Conservation (phyloP, 2,797 vertebrate species). For the Heteromormyrus szaboi region DNA sequence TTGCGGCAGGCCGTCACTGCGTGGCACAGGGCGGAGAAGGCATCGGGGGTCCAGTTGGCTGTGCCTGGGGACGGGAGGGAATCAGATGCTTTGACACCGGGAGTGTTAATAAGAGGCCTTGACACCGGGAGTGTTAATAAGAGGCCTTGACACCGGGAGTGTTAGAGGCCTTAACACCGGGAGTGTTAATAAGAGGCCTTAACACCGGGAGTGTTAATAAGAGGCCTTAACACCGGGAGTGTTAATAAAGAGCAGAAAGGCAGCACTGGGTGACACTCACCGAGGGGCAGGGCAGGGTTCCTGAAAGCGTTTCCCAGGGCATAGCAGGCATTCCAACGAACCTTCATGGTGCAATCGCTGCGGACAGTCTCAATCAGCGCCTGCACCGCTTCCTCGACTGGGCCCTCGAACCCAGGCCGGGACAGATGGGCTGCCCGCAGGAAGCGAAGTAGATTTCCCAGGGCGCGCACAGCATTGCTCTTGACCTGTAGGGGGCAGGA, state of each 20-base stretch:
- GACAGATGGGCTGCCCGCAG: slow-evolving; percentile 74
- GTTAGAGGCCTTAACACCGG: background rate
- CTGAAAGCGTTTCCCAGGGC: slow-evolving; percentile 90
- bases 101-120: background rate
- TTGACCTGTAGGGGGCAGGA: slow-evolving; percentile 70
- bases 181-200: background rate
- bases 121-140: background rate
- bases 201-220: background rate
- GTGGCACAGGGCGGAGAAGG: slow-evolving; percentile 72
- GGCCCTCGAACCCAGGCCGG: slow-evolving; percentile 72
- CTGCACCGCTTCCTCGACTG: slow-evolving; percentile 75
- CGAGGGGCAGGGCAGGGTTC: slow-evolving; percentile 79
- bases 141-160: background rate
- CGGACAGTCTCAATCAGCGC: slow-evolving; percentile 80
- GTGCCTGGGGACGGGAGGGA: slow-evolving; percentile 56
- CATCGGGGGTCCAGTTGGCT: slow-evolving; percentile 74
- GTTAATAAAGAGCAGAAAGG: background rate
- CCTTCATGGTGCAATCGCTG: slow-evolving; percentile 92
- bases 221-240: background rate
- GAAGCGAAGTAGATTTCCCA: slow-evolving; percentile 90
- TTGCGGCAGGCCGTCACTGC: slow-evolving; percentile 91
- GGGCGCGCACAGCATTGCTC: slow-evolving; percentile 83
- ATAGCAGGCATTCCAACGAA: slow-evolving; percentile 95
- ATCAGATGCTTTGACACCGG: background rate
- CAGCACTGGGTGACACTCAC: slow-evolving; percentile 53